A percentile compares a stretch with the other conserved stretches of the same genome.
phyloP scores from a whole-genome alignment of 2,888 invertebrate genomes.

The Leptinotarsa haldemani region DNA sequence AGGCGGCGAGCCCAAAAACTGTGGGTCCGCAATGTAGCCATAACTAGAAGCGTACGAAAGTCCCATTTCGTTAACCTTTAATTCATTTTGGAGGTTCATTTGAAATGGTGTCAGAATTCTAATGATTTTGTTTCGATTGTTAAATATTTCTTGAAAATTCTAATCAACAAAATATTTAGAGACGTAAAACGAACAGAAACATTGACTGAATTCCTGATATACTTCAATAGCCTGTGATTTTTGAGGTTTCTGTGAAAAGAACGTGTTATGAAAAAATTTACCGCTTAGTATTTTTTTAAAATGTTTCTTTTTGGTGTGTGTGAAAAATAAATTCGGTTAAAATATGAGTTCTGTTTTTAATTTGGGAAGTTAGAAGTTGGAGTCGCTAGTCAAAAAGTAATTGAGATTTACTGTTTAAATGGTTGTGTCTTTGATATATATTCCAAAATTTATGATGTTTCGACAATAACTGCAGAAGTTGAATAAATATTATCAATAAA shows the following conservation, averaged over 20 bases:
- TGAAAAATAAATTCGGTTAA: conserved; percentile 52
- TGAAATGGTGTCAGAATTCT: not conserved
- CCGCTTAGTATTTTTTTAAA: conserved; percentile 51
- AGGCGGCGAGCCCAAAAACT: too few relatives aligned
- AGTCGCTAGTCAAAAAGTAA: conserved; percentile 10
- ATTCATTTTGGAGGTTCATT: not conserved
- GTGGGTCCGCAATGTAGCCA: not conserved
- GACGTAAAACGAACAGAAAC: not conserved
- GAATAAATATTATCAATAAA: conserved; percentile 53
- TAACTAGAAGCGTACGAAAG: conserved; percentile 9
- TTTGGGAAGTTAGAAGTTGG: conserved; percentile 35
- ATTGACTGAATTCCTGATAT: conserved; percentile 21
- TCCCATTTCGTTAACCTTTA: not conserved
- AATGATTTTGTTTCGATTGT: conserved; percentile 5
- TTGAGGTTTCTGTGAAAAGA: conserved; percentile 42
- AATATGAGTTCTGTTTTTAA: conserved; percentile 50
- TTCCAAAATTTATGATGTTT: conserved; percentile 51
- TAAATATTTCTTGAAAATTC: not conserved
- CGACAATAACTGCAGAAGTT: conserved; percentile 59
- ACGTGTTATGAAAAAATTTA: conserved; percentile 27
- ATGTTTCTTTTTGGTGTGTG: conserved; percentile 53
- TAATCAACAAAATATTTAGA: not conserved
- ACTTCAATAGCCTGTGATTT: conserved; percentile 51
- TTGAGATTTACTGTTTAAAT: conserved; percentile 28
- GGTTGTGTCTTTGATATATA: conserved; percentile 48